Conservation (phyloP, 2,113 vertebrate species). For the Leptobrachium leishanense region DNA sequence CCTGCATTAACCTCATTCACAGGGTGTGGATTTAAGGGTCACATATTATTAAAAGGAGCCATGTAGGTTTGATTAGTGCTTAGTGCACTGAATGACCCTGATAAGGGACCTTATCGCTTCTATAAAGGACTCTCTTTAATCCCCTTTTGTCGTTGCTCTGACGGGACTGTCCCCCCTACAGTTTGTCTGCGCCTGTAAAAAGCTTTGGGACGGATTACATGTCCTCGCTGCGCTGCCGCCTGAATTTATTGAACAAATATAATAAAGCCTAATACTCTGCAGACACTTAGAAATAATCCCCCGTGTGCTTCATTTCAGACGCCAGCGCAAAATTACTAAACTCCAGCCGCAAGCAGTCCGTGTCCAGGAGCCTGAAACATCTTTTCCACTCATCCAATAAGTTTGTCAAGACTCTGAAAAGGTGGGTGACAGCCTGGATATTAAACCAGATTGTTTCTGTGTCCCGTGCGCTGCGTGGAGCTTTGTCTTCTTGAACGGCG, state of each 20-base stretch:
- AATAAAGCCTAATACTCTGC: conserved; percentile 25
- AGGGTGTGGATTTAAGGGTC: conserved; percentile 22
- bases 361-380: conserved; percentile 94
- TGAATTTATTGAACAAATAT: conserved; percentile 31
- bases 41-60: conserved; percentile 18
- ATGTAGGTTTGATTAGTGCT: conserved; percentile 22
- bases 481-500: too few relatives aligned
- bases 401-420: conserved; percentile 95
- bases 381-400: conserved; percentile 97
- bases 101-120: conserved; percentile 18
- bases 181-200: not conserved
- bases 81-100: conserved; percentile 3
- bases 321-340: conserved; percentile 82
- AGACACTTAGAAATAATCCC: conserved; percentile 19
- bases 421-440: conserved; percentile 65
- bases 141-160: conserved; percentile 8
- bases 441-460: not conserved
- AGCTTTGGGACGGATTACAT: conserved; percentile 16
- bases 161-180: not conserved
- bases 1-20: conserved; percentile 13
- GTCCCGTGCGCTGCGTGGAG: not conserved
- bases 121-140: conserved; percentile 9
- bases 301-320: conserved; percentile 69
- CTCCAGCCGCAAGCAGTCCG: conserved; percentile 89
- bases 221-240: not conserved